A percentile compares a stretch with the other conserved stretches of the same genome.
These are phyloP conservation scores for Eptesicus fuscus DNA, from an alignment of 2,113 vertebrate genomes.

Conservation along the genomic window DNA sequence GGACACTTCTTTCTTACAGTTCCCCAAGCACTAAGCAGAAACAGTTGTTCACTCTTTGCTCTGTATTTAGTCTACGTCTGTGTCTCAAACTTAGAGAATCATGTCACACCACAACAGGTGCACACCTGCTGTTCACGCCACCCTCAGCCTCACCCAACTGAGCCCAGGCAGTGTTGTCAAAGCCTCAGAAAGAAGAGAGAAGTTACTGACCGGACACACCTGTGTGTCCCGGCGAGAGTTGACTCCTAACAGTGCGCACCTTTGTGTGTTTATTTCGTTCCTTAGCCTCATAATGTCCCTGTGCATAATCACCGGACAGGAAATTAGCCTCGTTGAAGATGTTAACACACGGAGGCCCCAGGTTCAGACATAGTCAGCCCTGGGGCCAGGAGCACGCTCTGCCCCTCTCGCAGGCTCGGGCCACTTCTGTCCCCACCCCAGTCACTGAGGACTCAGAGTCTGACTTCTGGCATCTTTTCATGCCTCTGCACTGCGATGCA, in stretches of 20 bases:
- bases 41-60: neutral
- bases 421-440: neutral
- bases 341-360: neutral
- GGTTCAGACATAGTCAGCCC: neutral
- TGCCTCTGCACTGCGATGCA: neutral
- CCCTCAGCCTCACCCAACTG: neutral
- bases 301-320: neutral
- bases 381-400: neutral
- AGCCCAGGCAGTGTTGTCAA: neutral
- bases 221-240: neutral
- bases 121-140: fast-evolving
- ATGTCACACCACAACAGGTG: neutral
- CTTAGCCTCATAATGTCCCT: neutral
- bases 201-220: neutral
- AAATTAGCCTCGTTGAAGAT: neutral
- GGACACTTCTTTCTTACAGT: neutral
- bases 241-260: neutral
- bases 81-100: neutral
- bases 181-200: neutral
- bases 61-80: neutral
- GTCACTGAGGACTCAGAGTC: neutral
- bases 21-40: neutral
- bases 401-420: fast-evolving
- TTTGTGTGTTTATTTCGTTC: neutral
- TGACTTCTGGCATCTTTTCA: neutral